Base-by-base conservation (phyloP, 2,888 invertebrate genomes). In the Archips crataeganus region DNA sequence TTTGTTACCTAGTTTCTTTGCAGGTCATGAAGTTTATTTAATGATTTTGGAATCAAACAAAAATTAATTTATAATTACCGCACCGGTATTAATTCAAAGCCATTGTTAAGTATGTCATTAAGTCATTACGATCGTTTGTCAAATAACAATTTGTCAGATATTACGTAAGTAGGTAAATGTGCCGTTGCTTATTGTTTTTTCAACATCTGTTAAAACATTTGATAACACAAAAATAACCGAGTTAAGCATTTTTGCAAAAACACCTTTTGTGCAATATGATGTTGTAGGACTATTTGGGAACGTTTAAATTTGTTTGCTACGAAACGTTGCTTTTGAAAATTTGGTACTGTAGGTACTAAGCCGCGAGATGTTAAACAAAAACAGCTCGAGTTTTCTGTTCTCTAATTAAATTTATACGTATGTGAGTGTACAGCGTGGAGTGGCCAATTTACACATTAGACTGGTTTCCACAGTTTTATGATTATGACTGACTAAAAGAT, bases 121-220 rank as follows among this genome's bases (percentile, higher is more conserved):
- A 13, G 15, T 23, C 23, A n/a, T 66, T 51, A 61, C 15, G 39
- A 54, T 6, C 15, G 15, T 54, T 54, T 54, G 13, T 9, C 51
- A 23, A 54, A 15, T 15, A 54, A 54, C 23, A 54, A 54, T 54
- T 54, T 54, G 51, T 54, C 71, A 57, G 51, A 61, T 71, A 71
- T 62, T 47, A 51, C 49, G 49, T 49, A 51, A 54, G 66, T 71
- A 54, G 71, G 67, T 72, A 62, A 72, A 54, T 62, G 34, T 67
- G 64, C 57, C 63, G 57, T 64, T 54, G 42, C 42, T 61, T 70
- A 23, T 63, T 64, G n/a, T 47, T 65, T 60, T 36, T 67, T 54
- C 61, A 57, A 72, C 61, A 67, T 8, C 62, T 67, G 71, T 72
- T 64, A 11, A 63, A 23, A 3, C 45, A 62, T 23, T 54, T 62